A percentile compares a stretch with the other conserved stretches of the same genome.
Conservation (phyloP, 2,888 invertebrate genomes). For the Scaptomyza caliginosa region DNA sequence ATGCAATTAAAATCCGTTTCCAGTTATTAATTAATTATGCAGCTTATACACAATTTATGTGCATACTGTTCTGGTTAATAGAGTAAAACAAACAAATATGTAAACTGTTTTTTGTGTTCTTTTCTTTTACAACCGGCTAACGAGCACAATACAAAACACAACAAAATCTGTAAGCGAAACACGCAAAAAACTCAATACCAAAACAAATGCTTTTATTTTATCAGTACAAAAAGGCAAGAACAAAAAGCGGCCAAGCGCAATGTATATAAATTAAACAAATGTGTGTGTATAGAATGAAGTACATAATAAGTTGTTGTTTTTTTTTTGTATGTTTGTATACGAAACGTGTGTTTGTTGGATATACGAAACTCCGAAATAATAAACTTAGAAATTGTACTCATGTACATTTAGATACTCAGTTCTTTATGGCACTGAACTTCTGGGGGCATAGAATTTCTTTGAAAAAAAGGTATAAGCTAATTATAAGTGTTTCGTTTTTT, state of each 20-base stretch:
- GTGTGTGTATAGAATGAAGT: not conserved
- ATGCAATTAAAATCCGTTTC: constrained; percentile 25
- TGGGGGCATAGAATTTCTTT: constrained; percentile 1
- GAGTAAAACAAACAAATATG: constrained; percentile 33
- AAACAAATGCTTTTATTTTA: constrained; percentile 22
- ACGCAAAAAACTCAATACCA: constrained; percentile 33
- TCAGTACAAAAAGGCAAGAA: constrained; percentile 17
- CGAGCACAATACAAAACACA: constrained; percentile 30
- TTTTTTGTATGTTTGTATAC: not conserved
- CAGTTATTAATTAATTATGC: constrained; percentile 10
- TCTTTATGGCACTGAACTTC: constrained; percentile 13
- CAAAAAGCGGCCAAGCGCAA: not conserved
- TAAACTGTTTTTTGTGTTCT: constrained; percentile 34
- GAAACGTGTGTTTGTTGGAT: constrained; percentile 14
- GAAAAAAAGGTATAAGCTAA: constrained; percentile 16
- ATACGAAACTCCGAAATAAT: constrained; percentile 6
- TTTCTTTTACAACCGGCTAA: not conserved
- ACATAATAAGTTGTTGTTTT: not conserved
- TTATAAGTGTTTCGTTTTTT: constrained; percentile 23
- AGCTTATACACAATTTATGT: constrained; percentile 9
- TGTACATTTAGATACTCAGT: not conserved
- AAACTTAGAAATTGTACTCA: constrained; percentile 14
- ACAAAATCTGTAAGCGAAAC: constrained; percentile 26
- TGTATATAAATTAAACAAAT: not conserved
- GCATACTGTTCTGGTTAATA: constrained; percentile 30